A percentile compares a stretch with the other conserved stretches of the same genome.
These are phyloP conservation scores for Clarias magur DNA, from an alignment of 2,113 vertebrate genomes.

Conservation along the genomic window DNA sequence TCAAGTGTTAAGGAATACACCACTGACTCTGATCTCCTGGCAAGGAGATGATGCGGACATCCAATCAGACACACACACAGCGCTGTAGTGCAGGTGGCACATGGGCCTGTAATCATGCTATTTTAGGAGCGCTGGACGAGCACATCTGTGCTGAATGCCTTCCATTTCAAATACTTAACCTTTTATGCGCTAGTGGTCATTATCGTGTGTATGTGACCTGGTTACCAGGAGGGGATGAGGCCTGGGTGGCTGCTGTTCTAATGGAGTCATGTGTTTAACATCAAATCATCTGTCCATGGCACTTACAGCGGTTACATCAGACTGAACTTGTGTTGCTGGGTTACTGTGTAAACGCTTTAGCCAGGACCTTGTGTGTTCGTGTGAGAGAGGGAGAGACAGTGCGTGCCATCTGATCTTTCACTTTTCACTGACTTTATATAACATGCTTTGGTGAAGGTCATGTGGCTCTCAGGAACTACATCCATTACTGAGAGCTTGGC, in stretches of 20 bases:
- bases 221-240: slow-evolving; percentile 24
- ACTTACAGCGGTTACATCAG: slow-evolving; percentile 30
- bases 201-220: slow-evolving; percentile 4
- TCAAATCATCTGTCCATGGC: slow-evolving; percentile 6
- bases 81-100: neutral
- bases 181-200: neutral
- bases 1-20: neutral
- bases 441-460: slow-evolving; percentile 47
- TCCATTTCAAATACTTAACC: slow-evolving; percentile 13
- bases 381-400: neutral
- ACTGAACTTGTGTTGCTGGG: slow-evolving; percentile 19
- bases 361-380: neutral
- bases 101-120: slow-evolving; percentile 22
- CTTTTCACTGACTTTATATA: slow-evolving; percentile 53
- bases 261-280: slow-evolving; percentile 27
- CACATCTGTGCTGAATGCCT: slow-evolving; percentile 25
- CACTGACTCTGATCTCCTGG: slow-evolving; percentile 19
- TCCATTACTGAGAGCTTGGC: neutral
- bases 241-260: slow-evolving; percentile 6
- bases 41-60: neutral
- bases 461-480: slow-evolving; percentile 7
- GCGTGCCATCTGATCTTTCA: slow-evolving; percentile 56
- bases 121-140: slow-evolving; percentile 21
- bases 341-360: slow-evolving; percentile 22
- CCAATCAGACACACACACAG: slow-evolving; percentile 2